Evolutionary conservation across 2,888 invertebrate species (phyloP).

Genomic region (Melanotus villosus): DNA sequence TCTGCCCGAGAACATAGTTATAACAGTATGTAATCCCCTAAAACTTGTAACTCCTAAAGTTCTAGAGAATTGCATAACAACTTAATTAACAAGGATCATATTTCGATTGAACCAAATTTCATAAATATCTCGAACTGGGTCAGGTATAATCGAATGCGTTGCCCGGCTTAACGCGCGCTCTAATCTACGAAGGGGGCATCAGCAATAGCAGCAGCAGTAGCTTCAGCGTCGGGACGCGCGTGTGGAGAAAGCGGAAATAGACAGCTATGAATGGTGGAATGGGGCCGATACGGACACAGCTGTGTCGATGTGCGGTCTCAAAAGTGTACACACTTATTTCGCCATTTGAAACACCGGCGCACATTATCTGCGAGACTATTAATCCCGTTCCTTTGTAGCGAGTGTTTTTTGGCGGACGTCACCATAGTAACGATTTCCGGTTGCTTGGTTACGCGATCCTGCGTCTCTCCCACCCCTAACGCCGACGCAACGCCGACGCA

Average conservation of each 20-base stretch:
- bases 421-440: slow-evolving; percentile 66
- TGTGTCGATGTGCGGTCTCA: slow-evolving; percentile 52
- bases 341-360: slow-evolving; percentile 66
- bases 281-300: slow-evolving; percentile 49
- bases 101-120: slow-evolving; percentile 34
- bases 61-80: slow-evolving; percentile 26
- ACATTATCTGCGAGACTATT: slow-evolving; percentile 67
- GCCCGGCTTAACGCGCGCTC: slow-evolving; percentile 19
- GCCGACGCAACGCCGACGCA: slow-evolving; percentile 60
- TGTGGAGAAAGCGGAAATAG: slow-evolving; percentile 40
- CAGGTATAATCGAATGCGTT: slow-evolving; percentile 48
- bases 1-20: slow-evolving; percentile 4
- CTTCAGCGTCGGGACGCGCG: slow-evolving; percentile 20
- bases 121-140: slow-evolving; percentile 44
- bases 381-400: slow-evolving; percentile 67
- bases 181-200: slow-evolving; percentile 21
- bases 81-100: slow-evolving; percentile 32
- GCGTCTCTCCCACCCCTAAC: slow-evolving; percentile 55
- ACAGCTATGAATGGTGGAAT: slow-evolving; percentile 29
- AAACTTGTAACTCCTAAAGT: slow-evolving; percentile 14
- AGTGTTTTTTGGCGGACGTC: slow-evolving; percentile 68
- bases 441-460: slow-evolving; percentile 64
- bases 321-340: slow-evolving; percentile 63
- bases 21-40: slow-evolving; percentile 12
- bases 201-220: slow-evolving; percentile 24